Conservation (phyloP, 2,888 invertebrate genomes). For the Melinaea marsaeus region DNA sequence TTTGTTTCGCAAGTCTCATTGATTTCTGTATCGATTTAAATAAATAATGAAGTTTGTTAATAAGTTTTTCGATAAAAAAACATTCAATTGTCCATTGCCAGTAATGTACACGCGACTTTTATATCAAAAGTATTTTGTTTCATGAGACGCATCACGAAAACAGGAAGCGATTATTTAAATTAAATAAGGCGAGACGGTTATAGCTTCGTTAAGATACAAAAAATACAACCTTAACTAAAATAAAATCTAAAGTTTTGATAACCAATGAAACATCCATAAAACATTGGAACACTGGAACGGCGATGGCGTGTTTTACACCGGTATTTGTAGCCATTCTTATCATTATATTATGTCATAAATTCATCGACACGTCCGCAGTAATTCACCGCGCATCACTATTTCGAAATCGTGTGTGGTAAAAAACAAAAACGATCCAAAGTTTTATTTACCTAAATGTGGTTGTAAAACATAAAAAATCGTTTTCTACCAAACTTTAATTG, state of each 20-base stretch:
- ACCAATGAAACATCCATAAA: conserved; percentile 16
- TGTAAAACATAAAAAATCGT: conserved; percentile 70
- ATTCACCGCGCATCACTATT: conserved; percentile 52
- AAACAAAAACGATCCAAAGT: conserved; percentile 63
- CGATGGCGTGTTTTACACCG: conserved; percentile 15
- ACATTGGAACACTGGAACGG: conserved; percentile 14
- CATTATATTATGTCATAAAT: conserved; percentile 34
- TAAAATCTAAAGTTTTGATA: conserved; percentile 6
- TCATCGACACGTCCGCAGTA: conserved; percentile 37
- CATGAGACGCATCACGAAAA: neutral
- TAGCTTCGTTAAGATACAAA: conserved; percentile 5
- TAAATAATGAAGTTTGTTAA: no score
- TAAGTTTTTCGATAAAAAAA: no score
- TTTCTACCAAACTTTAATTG: conserved; percentile 75
- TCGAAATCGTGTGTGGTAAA: conserved; percentile 73
- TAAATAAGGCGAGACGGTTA: conserved; percentile 3
- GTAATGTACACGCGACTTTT: neutral
- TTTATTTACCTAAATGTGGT: conserved; percentile 75
- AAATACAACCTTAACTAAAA: conserved; percentile 7
- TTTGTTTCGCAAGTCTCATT: no score
- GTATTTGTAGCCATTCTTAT: conserved; percentile 23
- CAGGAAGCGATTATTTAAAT: neutral
- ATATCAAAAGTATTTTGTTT: neutral
- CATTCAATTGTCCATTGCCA: no score
- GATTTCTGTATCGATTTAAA: no score